Conservation (phyloP, 2,113 vertebrate genomes). For the Podilymbus podiceps region DNA sequence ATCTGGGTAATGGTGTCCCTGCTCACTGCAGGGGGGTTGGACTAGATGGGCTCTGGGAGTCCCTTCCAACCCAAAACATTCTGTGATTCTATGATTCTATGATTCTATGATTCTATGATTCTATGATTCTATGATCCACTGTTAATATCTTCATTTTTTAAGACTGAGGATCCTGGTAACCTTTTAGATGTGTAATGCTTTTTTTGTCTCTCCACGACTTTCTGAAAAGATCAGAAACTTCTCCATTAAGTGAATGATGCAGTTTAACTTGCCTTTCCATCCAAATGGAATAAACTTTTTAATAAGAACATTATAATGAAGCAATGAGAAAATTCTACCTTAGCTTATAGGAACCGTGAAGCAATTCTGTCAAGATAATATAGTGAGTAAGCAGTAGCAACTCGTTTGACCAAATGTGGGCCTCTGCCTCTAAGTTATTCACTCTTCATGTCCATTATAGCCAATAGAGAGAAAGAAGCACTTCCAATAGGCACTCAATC, state of each 20-base stretch:
- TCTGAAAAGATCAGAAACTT: background rate
- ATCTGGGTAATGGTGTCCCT: no score
- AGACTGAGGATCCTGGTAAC: background rate
- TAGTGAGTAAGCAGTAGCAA: background rate
- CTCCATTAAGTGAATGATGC: background rate
- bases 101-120: no score
- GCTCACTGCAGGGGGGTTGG: no score
- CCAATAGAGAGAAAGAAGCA: background rate
- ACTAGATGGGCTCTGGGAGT: no score
- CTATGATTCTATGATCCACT: no score
- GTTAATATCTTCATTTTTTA: background rate
- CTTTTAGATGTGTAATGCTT: background rate
- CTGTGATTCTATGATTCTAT: no score
- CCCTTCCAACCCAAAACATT: no score
- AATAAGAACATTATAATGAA: background rate
- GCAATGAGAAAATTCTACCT: background rate
- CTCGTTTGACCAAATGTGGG: background rate
- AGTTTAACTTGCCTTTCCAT: background rate
- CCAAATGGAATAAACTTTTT: background rate
- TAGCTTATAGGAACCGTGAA: background rate
- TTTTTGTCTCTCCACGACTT: background rate
- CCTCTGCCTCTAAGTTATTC: background rate
- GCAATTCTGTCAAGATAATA: background rate
- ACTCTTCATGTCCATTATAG: background rate
- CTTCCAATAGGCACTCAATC: background rate